Evolutionary conservation across 2,888 invertebrate species (phyloP), one percentile per base, ranked within the genome.

Genomic region (Celastrina argiolus): DNA sequence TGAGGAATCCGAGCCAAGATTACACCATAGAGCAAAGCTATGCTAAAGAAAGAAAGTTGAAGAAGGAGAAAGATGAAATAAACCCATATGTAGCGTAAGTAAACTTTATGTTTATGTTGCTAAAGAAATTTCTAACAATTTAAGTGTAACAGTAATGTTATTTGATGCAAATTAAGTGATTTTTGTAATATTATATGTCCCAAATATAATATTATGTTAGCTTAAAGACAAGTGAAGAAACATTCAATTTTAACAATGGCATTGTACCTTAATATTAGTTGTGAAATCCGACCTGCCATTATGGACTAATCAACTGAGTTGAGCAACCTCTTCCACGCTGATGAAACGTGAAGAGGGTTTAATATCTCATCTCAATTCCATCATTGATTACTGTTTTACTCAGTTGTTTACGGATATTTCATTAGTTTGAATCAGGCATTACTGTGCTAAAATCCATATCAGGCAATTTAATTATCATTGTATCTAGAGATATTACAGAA

Each of bases 1-100:
- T 96, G 66, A 89, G 94, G 72, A 94, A 94, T 80, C 93, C 93
- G 14, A 92, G 92, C 2, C 93, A 94, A 66, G 95, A 95, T 82
- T 97, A 97, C 79, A 94, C 93, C 72, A 94, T 97, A 77, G 94
- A 95, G 80, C 94, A 96, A 74, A 96, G 96, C 74, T 97, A 97
- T 85, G 95, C 95, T 22, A 96, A 96, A 80, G 96, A 97, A 79
- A 93, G 94, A 69, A 94, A 94, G 79, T 78, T 96, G 67, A 93
- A 94, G 74, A 94, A 94, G 78, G 94, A 94, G 71, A 93, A 93
- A 75, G 92, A 93, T 41, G 92, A 94, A 71, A 85, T 92, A 16
- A 92, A 87, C 75, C 88, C 90, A 68, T 34, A 34, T 22, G 61
- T 61, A 36, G 63, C 51, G 51, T 64, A 56, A 65, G n/a, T 65